Conservation (phyloP, 2,888 invertebrate genomes). For the Cataglyphis rosenhaueri region DNA sequence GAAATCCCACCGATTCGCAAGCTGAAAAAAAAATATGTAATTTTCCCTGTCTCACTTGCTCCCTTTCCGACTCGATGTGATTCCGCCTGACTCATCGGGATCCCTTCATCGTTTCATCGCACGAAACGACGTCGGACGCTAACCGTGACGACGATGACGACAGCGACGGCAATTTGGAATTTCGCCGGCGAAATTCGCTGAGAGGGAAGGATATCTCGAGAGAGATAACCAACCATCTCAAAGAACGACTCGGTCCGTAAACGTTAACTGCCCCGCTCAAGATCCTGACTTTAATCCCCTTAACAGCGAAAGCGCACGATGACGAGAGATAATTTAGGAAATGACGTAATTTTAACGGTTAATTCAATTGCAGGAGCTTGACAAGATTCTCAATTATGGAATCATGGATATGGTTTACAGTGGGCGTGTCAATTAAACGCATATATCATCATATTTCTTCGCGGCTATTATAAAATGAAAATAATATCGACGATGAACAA, state of each 20-base stretch:
- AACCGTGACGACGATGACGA: neutral
- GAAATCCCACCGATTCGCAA: constrained; percentile 17
- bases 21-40: neutral
- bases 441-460: neutral
- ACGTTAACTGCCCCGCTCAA: constrained; percentile 16
- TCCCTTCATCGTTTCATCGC: neutral
- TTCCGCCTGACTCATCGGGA: constrained; percentile 38
- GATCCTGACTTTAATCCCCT: constrained; percentile 19
- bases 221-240: neutral
- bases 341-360: constrained; percentile 11
- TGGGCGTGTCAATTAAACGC: neutral
- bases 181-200: neutral
- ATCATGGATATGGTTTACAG: neutral
- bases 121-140: neutral
- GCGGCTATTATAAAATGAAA: neutral
- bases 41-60: neutral
- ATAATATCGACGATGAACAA: neutral
- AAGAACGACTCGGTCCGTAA: neutral
- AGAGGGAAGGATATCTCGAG: neutral
- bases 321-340: neutral
- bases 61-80: neutral
- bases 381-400: neutral
- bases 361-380: constrained; percentile 1
- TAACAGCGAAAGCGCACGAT: constrained; percentile 4
- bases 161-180: neutral